These are phyloP conservation scores for Artibeus jamaicensis DNA, from an alignment of 2,797 vertebrate genomes.

Conservation along the genomic window DNA sequence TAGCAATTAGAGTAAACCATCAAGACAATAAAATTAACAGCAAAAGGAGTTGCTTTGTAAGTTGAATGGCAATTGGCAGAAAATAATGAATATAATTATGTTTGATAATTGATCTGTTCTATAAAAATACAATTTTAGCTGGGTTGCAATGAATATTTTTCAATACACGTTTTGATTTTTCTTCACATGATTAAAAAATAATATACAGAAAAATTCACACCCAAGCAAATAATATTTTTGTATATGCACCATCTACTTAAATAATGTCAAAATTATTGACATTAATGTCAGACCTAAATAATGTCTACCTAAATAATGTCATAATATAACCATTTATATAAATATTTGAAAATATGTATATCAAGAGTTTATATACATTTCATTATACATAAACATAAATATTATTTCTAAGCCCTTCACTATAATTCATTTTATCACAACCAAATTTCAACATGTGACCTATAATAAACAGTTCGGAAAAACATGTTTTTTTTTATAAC, in stretches of 20 bases:
- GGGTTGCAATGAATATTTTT: constrained; percentile 59
- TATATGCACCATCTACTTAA: neutral
- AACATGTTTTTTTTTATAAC: neutral
- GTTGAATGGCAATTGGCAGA: constrained; percentile 69
- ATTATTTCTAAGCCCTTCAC: neutral
- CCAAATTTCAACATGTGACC: neutral
- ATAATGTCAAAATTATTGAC: neutral
- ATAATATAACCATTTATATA: neutral
- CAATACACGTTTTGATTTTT: constrained; percentile 64
- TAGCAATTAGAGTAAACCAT: neutral
- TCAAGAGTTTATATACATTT: neutral
- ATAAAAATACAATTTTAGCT: constrained; percentile 52
- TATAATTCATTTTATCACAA: neutral
- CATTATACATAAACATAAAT: neutral
- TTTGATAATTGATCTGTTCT: constrained; percentile 67
- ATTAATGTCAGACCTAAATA: too few relatives aligned
- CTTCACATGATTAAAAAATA: constrained; percentile 41
- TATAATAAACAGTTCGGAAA: neutral
- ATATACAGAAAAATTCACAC: neutral
- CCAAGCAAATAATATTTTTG: neutral
- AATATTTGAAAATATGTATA: neutral
- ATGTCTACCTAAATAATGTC: neutral
- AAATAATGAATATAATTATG: constrained; percentile 65
- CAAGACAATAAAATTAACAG: constrained; percentile 58
- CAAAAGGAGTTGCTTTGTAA: constrained; percentile 54